A percentile compares a stretch with the other conserved stretches of the same genome.
Conservation (phyloP, 2,113 vertebrate species). For the Neotoma lepida region DNA sequence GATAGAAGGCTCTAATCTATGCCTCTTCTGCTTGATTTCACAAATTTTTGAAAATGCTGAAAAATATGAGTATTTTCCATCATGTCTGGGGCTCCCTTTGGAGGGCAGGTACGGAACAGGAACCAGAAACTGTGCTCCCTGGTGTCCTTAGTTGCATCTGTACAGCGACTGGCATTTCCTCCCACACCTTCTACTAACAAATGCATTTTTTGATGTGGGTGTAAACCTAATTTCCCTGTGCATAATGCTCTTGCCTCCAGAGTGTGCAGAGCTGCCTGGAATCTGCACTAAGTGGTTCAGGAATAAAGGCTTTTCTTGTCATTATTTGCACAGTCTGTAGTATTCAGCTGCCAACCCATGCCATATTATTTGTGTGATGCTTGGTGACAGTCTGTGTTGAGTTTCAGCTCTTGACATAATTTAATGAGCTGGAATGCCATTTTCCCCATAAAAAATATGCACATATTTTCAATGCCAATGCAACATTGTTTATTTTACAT, state of each 20-base stretch:
- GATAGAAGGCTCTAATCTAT: constrained; percentile 58
- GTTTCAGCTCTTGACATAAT: constrained; percentile 71
- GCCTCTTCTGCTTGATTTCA: constrained; percentile 74
- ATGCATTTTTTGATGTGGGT: constrained; percentile 65
- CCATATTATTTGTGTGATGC: constrained; percentile 74
- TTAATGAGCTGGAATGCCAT: constrained; percentile 77
- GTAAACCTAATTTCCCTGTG: constrained; percentile 71
- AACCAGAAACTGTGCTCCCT: neutral
- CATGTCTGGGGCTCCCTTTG: neutral
- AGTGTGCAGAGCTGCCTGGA: constrained; percentile 64
- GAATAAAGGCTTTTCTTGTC: constrained; percentile 73
- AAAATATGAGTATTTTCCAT: constrained; percentile 53
- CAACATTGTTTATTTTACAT: constrained; percentile 65
- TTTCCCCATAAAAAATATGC: constrained; percentile 68
- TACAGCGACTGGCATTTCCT: constrained; percentile 34
- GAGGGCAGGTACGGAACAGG: neutral
- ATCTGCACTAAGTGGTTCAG: constrained; percentile 64
- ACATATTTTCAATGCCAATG: constrained; percentile 69
- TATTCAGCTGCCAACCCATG: constrained; percentile 77
- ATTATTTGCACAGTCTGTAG: constrained; percentile 78
- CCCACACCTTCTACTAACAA: constrained; percentile 64
- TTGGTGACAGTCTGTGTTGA: constrained; percentile 72
- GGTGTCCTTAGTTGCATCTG: neutral
- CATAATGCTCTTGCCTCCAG: constrained; percentile 57
- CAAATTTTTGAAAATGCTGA: constrained; percentile 58